A percentile compares a stretch with the other conserved stretches of the same genome.
Evolutionary conservation across 2,797 vertebrate genomes (phyloP).

Genomic region (Naso thynnoides): DNA sequence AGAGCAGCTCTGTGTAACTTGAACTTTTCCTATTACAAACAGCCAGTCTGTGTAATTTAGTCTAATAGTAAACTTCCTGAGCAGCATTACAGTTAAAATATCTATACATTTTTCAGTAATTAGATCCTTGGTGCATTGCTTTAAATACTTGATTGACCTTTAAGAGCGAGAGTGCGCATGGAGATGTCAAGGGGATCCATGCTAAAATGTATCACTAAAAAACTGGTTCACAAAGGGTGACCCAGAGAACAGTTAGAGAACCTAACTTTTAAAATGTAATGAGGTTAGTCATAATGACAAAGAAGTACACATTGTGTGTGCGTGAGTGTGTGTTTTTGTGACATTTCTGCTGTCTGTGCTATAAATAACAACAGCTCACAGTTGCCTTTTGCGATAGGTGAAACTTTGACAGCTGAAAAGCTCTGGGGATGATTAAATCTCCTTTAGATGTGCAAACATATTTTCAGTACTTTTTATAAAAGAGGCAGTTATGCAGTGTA

Average conservation of each 20-base stretch:
- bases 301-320: slow-evolving; percentile 43
- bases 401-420: slow-evolving; percentile 59
- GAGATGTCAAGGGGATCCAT: neutral
- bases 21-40: slow-evolving; percentile 7
- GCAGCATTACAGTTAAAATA: slow-evolving; percentile 1
- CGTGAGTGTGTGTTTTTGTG: slow-evolving; percentile 10
- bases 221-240: slow-evolving; percentile 25
- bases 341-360: slow-evolving; percentile 51
- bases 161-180: no score
- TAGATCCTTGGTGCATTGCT: neutral
- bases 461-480: slow-evolving; percentile 21
- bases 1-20: slow-evolving; percentile 13
- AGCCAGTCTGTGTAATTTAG: neutral
- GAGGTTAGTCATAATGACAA: slow-evolving; percentile 62
- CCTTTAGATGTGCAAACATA: slow-evolving; percentile 49
- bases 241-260: slow-evolving; percentile 18
- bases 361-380: slow-evolving; percentile 71
- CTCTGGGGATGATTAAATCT: slow-evolving; percentile 57
- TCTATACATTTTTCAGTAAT: slow-evolving; percentile 1
- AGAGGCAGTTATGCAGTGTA: neutral
- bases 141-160: slow-evolving; percentile 17
- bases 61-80: neutral
- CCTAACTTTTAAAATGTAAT: slow-evolving; percentile 38
- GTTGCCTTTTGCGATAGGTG: slow-evolving; percentile 55
- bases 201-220: neutral